Percentiles rank a stretch among this genome's conserved stretches.
Conservation (phyloP, 2,888 invertebrate species). For the Drosophila picticornis region DNA sequence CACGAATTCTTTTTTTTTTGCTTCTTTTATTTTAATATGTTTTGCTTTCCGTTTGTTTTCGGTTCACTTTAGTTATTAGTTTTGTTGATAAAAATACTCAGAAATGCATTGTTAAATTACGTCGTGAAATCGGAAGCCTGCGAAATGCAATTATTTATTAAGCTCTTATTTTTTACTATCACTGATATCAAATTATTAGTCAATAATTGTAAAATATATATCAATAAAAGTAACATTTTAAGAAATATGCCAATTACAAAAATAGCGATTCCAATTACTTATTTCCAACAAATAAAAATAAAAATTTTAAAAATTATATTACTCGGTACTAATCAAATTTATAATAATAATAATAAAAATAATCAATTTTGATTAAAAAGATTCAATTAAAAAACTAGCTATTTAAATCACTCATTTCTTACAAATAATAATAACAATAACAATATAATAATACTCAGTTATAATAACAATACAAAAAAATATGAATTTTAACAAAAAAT, state of each 20-base stretch:
- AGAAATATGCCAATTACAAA: neutral
- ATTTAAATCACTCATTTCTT: neutral
- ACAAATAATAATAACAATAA: neutral
- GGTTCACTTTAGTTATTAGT: conserved; percentile 41
- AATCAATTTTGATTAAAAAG: neutral
- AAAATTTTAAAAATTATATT: neutral
- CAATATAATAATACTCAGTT: neutral
- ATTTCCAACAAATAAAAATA: neutral
- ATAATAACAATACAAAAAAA: neutral
- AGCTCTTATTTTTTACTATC: neutral
- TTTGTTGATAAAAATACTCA: conserved; percentile 33
- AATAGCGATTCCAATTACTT: too few species aligned
- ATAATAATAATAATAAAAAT: neutral
- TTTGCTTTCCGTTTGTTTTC: conserved; percentile 26
- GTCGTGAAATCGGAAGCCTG: neutral
- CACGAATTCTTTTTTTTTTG: conserved; percentile 6
- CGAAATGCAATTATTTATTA: neutral
- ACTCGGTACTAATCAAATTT: neutral
- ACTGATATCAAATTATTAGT: neutral
- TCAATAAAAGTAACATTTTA: neutral
- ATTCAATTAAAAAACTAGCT: neutral
- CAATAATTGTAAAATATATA: neutral
- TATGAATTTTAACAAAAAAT: neutral
- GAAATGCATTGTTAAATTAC: conserved; percentile 5
- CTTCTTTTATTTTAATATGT: conserved; percentile 15